These are phyloP conservation scores for Streblospio benedicti DNA, from an alignment of 1,140 invertebrate species.

Conservation along the genomic window DNA sequence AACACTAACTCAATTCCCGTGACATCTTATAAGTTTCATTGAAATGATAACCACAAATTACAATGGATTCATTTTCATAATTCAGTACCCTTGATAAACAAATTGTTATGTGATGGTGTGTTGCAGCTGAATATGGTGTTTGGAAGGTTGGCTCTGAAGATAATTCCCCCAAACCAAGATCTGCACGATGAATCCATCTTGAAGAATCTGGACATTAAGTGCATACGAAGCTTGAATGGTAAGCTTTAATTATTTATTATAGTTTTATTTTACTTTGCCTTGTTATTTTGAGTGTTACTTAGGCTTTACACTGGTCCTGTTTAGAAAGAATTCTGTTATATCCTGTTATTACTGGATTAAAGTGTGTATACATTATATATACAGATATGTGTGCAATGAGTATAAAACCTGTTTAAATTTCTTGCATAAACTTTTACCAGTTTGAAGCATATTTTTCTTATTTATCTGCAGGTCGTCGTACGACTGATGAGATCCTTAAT, in stretches of 20 bases:
- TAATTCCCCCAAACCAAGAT: conserved; percentile 76
- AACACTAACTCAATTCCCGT: too few species aligned
- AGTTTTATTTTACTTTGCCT: too few species aligned
- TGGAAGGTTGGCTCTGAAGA: conserved; percentile 82
- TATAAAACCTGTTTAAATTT: background rate
- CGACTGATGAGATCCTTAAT: conserved; percentile 94
- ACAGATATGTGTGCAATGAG: conserved; percentile 4
- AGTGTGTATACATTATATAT: background rate
- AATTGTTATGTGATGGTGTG: too few species aligned
- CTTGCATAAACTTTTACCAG: background rate
- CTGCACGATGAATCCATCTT: conserved; percentile 81
- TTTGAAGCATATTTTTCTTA: background rate
- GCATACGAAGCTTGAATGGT: conserved; percentile 92
- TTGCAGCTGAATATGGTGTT: conserved; percentile 86
- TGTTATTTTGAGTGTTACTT: background rate
- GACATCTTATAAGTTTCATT: too few species aligned
- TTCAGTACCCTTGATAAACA: too few species aligned
- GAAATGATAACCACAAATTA: too few species aligned
- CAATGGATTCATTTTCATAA: too few species aligned
- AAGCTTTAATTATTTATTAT: too few species aligned
- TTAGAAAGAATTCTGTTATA: background rate
- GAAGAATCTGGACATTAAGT: conserved; percentile 92
- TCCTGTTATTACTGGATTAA: too few species aligned
- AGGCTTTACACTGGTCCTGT: background rate
- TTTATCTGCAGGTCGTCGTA: conserved; percentile 72